A percentile compares a stretch with the other conserved stretches of the same genome.
Conservation (phyloP, 2,888 invertebrate species). For the Meghimatium bilineatum region DNA sequence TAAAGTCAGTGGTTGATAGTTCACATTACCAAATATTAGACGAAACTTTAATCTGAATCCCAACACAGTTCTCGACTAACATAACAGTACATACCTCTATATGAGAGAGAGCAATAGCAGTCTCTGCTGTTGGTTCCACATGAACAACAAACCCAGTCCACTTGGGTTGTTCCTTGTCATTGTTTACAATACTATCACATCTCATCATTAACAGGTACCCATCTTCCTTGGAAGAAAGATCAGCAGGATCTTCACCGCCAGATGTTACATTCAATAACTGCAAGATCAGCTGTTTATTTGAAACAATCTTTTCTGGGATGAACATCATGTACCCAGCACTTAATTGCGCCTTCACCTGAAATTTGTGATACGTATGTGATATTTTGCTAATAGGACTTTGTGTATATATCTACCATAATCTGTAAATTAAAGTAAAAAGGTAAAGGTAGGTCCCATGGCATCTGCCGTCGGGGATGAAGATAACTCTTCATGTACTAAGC, state of each 20-base stretch:
- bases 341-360: slow-evolving; percentile 74
- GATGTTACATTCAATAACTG: slow-evolving; percentile 78
- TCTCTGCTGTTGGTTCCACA: slow-evolving; percentile 78
- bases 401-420: no score
- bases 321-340: slow-evolving; percentile 77
- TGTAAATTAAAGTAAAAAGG: no score
- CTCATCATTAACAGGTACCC: slow-evolving; percentile 77
- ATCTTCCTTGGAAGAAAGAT: slow-evolving; percentile 52
- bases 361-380: neutral
- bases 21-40: neutral
- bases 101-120: slow-evolving; percentile 78
- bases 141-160: slow-evolving; percentile 76
- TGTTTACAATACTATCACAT: slow-evolving; percentile 65
- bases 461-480: no score
- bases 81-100: slow-evolving; percentile 71
- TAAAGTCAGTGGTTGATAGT: neutral
- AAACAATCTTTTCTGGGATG: slow-evolving; percentile 75
- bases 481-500: no score
- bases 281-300: slow-evolving; percentile 74
- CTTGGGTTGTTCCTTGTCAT: slow-evolving; percentile 56
- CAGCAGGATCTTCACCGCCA: slow-evolving; percentile 74
- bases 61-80: neutral
- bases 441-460: no score
- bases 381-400: no score
- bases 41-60: neutral